Conservation (phyloP, 1,140 invertebrate genomes). For the Coptotermes formosanus region DNA sequence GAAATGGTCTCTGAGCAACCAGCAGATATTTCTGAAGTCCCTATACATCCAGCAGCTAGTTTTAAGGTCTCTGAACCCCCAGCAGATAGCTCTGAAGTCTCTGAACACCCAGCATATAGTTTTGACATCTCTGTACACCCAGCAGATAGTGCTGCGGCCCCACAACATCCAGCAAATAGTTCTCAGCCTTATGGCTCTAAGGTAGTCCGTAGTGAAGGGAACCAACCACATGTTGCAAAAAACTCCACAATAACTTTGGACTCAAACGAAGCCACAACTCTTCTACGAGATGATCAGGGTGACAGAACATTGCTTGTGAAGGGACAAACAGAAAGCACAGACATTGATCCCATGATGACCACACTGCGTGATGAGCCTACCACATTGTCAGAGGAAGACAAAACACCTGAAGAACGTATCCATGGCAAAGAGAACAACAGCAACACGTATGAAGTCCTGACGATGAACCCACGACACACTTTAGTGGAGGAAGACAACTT, state of each 20-base stretch:
- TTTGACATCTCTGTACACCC: not conserved
- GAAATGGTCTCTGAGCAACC: not conserved
- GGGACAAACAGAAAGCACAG: not conserved
- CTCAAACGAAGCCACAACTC: not conserved
- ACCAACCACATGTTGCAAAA: not conserved
- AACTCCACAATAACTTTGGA: not conserved
- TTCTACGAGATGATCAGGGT: not conserved
- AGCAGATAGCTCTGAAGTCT: not conserved
- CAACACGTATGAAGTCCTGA: slow-evolving; percentile 30
- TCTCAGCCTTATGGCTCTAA: not conserved
- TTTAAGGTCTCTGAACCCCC: too few species aligned
- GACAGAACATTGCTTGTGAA: not conserved
- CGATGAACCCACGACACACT: slow-evolving; percentile 32
- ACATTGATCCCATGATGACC: not conserved
- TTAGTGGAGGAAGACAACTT: slow-evolving; percentile 35
- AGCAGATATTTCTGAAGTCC: not conserved
- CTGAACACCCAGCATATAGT: not conserved
- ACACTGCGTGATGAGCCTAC: not conserved
- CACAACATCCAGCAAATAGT: not conserved
- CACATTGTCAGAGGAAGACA: not conserved
- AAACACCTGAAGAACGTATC: not conserved
- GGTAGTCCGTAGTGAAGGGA: not conserved
- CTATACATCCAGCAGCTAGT: not conserved
- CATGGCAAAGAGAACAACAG: slow-evolving; percentile 17
- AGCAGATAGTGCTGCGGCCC: not conserved